phyloP scores from a whole-genome alignment of 2,113 vertebrate genomes.

The Grammomys surdaster region DNA sequence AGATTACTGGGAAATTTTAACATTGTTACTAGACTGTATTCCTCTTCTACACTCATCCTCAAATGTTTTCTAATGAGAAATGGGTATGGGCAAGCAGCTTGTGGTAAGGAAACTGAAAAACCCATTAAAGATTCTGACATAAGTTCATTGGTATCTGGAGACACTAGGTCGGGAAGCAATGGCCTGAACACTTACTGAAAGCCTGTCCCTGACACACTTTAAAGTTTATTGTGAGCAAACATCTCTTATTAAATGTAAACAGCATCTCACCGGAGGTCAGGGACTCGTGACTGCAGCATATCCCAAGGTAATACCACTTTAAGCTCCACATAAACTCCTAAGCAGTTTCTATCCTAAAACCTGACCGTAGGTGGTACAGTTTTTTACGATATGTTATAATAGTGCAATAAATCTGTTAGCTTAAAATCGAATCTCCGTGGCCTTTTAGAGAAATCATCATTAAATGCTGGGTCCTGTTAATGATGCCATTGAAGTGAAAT shows the following conservation, averaged over 20 bases:
- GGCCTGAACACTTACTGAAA: conserved; percentile 50
- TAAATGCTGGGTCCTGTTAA: conserved; percentile 97
- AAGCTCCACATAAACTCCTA: conserved; percentile 91
- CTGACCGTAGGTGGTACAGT: conserved; percentile 95
- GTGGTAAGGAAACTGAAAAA: conserved; percentile 44
- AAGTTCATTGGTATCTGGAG: background rate
- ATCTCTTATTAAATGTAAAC: conserved; percentile 88
- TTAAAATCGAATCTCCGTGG: conserved; percentile 99
- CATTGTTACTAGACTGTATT: background rate
- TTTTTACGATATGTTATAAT: conserved; percentile 99
- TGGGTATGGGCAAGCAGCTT: background rate
- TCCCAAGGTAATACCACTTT: conserved; percentile 92
- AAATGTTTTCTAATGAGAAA: conserved; percentile 25
- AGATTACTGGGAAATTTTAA: conserved; percentile 27
- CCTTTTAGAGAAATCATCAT: conserved; percentile 99
- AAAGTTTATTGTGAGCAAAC: conserved; percentile 86
- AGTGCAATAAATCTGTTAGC: conserved; percentile 99
- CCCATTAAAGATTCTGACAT: conserved; percentile 28
- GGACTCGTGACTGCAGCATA: conserved; percentile 79
- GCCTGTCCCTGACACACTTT: conserved; percentile 75
- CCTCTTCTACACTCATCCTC: background rate
- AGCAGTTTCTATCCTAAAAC: conserved; percentile 93
- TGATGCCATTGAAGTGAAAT: conserved; percentile 96
- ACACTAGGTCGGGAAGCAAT: background rate
- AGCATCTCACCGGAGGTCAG: conserved; percentile 85